These are phyloP conservation scores for Narcine bancroftii DNA, from an alignment of 2,113 vertebrate genomes.

Conservation along the genomic window DNA sequence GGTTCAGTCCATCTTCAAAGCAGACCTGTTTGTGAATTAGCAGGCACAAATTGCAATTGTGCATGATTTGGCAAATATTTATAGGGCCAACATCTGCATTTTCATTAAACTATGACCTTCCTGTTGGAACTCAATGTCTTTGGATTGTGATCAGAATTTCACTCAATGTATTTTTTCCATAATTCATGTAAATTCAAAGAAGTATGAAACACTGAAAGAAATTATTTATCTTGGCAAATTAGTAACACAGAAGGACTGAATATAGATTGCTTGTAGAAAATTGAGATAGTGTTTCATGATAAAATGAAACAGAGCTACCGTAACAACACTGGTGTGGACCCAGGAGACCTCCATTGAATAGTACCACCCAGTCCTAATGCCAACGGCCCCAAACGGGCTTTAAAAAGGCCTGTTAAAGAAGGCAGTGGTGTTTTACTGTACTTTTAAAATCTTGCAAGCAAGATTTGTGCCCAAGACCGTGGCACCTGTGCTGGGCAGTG, in stretches of 20 bases:
- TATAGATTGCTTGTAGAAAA: background rate
- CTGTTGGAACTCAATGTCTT: background rate
- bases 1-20: background rate
- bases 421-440: no score
- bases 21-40: conserved; percentile 15
- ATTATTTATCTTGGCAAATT: background rate
- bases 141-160: background rate
- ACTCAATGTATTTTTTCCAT: background rate
- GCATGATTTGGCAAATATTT: background rate
- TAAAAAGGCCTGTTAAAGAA: no score
- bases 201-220: background rate
- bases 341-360: no score
- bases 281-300: background rate
- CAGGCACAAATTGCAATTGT: background rate
- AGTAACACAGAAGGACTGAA: background rate
- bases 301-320: no score
- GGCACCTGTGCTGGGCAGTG: no score
- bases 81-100: background rate
- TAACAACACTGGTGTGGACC: no score
- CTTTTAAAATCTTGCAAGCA: no score
- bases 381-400: no score
- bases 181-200: background rate
- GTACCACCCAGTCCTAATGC: no score
- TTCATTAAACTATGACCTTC: background rate
- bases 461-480: no score